Evolutionary conservation across 2,888 invertebrate species (phyloP).

Genomic region (Pyrocoelia pectoralis): DNA sequence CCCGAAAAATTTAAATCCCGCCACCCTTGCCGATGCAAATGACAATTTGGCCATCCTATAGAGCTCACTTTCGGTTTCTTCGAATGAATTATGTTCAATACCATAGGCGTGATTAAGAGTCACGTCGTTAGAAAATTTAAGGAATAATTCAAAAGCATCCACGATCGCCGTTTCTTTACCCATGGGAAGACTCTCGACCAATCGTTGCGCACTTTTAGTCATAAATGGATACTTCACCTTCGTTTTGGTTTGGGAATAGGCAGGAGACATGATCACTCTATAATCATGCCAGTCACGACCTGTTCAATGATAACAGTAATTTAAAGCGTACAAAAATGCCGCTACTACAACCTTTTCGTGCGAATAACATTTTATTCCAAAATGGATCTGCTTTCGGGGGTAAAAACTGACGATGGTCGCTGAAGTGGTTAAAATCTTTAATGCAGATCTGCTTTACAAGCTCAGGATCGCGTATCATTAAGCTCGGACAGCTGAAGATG

Average conservation of each 20-base stretch:
- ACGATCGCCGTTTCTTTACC: constrained; percentile 41
- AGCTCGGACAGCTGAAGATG: background rate
- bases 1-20: background rate
- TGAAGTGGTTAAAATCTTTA: background rate
- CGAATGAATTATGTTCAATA: constrained; percentile 64
- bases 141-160: constrained; percentile 60
- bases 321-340: too few relatives aligned
- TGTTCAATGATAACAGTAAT: background rate
- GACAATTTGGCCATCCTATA: constrained; percentile 62
- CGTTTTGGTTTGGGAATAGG: constrained; percentile 56
- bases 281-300: constrained; percentile 53
- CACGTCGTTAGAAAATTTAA: constrained; percentile 63
- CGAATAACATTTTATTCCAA: background rate
- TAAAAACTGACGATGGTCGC: background rate
- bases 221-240: constrained; percentile 49
- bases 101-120: constrained; percentile 65
- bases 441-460: background rate
- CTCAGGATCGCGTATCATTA: background rate
- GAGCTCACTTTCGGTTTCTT: constrained; percentile 64
- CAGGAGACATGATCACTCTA: constrained; percentile 57
- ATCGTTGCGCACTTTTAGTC: constrained; percentile 42
- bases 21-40: constrained; percentile 43
- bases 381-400: background rate
- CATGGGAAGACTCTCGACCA: constrained; percentile 43
- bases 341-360: constrained; percentile 41